These are phyloP conservation scores for Neocrepidodera transversa DNA, from an alignment of 2,888 invertebrate genomes.

Conservation along the genomic window DNA sequence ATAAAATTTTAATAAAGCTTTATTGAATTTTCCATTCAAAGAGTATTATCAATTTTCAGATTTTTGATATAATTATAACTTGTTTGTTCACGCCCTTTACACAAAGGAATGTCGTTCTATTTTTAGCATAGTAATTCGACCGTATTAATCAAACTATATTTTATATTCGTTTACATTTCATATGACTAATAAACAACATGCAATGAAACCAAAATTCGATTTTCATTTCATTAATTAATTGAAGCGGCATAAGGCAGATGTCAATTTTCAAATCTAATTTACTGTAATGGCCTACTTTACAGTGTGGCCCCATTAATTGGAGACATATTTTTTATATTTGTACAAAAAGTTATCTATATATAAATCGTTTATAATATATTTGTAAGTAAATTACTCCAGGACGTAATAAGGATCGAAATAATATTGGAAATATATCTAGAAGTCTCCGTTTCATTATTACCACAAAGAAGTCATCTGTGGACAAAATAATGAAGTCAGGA, in stretches of 20 bases:
- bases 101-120: background rate
- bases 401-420: no score
- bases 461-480: no score
- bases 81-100: background rate
- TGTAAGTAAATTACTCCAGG: no score
- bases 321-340: no score
- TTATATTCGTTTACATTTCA: background rate
- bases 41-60: background rate
- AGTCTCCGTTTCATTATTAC: no score
- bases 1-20: no score
- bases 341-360: no score
- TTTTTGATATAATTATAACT: background rate
- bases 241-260: background rate
- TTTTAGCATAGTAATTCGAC: background rate
- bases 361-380: no score
- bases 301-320: no score
- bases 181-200: background rate
- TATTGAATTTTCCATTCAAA: no score
- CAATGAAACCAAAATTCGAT: constrained; percentile 1
- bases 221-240: constrained; percentile 13
- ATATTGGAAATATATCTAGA: no score
- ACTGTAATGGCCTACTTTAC: background rate
- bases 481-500: no score
- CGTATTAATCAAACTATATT: constrained; percentile 3
- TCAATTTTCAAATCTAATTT: constrained; percentile 1